A percentile compares a stretch with the other conserved stretches of the same genome.
These are phyloP conservation scores for Tadarida brasiliensis DNA, from an alignment of 2,797 vertebrate species.

Conservation along the genomic window DNA sequence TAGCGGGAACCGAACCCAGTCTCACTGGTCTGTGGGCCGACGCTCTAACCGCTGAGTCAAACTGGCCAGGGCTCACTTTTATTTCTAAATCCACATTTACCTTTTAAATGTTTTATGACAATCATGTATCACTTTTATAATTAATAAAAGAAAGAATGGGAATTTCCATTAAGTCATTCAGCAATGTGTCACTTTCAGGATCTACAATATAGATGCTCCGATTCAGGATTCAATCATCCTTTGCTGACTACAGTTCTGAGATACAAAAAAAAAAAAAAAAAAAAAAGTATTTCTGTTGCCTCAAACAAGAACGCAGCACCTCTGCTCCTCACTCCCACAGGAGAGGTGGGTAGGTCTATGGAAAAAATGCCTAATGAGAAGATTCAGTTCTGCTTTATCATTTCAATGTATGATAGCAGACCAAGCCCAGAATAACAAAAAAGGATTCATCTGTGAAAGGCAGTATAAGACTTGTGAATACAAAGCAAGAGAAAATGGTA, in stretches of 20 bases:
- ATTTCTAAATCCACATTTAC: neutral
- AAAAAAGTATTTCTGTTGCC: neutral
- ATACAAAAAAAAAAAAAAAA: neutral
- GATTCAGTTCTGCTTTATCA: constrained; percentile 13
- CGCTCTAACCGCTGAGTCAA: too few relatives aligned
- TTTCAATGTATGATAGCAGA: neutral
- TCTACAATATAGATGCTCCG: neutral
- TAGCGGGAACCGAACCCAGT: too few relatives aligned
- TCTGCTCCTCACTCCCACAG: neutral
- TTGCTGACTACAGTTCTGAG: constrained; percentile 16
- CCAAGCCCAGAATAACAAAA: neutral
- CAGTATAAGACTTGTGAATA: neutral
- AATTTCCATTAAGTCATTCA: neutral
- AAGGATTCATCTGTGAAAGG: constrained; percentile 8
- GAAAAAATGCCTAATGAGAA: neutral
- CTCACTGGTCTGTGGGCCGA: too few relatives aligned
- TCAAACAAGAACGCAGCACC: neutral
- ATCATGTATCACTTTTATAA: constrained; percentile 37
- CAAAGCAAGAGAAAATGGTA: neutral
- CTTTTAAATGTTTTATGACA: neutral
- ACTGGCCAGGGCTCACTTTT: neutral
- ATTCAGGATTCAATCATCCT: neutral
- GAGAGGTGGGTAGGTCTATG: neutral
- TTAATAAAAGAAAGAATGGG: neutral
- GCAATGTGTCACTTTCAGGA: neutral